phyloP scores from a whole-genome alignment of 2,888 invertebrate species.

The Cantharis nigra region DNA sequence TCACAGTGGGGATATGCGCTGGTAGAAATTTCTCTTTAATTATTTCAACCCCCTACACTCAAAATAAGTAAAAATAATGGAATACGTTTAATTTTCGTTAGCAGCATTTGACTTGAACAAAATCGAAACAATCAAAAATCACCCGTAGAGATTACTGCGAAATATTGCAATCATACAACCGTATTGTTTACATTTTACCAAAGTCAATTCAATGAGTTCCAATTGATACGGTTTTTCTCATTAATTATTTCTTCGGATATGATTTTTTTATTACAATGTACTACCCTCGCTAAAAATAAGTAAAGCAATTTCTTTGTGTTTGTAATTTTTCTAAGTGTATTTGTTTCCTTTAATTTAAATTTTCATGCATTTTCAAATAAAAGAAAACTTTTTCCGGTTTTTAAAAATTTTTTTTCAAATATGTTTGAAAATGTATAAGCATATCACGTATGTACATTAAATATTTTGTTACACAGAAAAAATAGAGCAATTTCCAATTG shows the following conservation, averaged over 20 bases:
- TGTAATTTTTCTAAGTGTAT: not conserved
- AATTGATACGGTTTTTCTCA: not conserved
- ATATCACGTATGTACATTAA: not conserved
- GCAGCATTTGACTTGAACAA: not conserved
- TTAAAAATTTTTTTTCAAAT: not conserved
- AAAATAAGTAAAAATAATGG: constrained; percentile 1
- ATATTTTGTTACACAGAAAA: not conserved
- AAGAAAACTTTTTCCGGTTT: not conserved
- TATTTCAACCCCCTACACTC: not conserved
- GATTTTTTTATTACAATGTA: not conserved
- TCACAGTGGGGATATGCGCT: not conserved
- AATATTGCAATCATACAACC: not conserved
- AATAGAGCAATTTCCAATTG: not conserved
- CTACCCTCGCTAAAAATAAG: not conserved
- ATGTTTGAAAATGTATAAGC: too few species aligned
- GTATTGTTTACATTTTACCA: not conserved
- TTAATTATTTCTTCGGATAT: not conserved
- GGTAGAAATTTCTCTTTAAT: not conserved
- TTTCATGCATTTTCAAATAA: not conserved
- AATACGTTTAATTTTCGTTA: constrained; percentile 1
- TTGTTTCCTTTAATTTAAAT: not conserved
- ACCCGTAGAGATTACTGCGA: not conserved
- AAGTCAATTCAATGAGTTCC: not conserved
- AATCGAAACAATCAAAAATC: constrained; percentile 1
- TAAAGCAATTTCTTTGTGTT: not conserved